These are phyloP conservation scores for Hylaeus anthracinus DNA, from an alignment of 1,140 invertebrate genomes.

Conservation along the genomic window DNA sequence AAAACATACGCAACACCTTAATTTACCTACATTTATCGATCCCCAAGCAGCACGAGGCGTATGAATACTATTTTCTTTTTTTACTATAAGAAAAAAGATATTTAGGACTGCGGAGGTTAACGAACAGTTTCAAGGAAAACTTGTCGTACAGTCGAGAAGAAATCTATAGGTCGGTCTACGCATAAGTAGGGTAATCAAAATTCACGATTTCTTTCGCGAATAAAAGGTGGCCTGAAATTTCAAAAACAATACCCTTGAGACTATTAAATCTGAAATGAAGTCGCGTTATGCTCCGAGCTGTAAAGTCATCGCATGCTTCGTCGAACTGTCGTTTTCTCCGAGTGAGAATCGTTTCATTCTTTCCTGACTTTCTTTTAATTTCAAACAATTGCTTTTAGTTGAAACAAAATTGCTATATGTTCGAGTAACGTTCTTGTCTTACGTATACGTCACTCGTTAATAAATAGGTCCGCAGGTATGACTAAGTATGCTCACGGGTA, in stretches of 20 bases:
- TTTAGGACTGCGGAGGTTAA: neutral
- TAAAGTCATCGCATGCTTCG: neutral
- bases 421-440: no score
- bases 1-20: no score
- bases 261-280: neutral
- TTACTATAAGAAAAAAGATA: neutral
- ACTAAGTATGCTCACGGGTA: neutral
- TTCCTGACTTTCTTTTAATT: no score
- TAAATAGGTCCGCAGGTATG: neutral
- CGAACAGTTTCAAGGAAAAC: constrained; percentile 10
- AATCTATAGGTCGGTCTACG: neutral
- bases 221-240: neutral
- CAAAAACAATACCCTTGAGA: neutral
- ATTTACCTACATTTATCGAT: no score
- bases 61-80: no score
- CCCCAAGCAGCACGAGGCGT: no score
- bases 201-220: neutral
- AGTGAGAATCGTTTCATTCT: no score
- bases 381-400: no score
- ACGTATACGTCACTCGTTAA: no score
- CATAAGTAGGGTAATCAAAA: neutral
- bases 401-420: no score
- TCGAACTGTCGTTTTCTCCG: neutral
- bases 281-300: neutral
- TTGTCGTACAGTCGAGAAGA: neutral